These are phyloP conservation scores for Embiotoca jacksoni DNA, from an alignment of 2,113 vertebrate species.

Conservation along the genomic window DNA sequence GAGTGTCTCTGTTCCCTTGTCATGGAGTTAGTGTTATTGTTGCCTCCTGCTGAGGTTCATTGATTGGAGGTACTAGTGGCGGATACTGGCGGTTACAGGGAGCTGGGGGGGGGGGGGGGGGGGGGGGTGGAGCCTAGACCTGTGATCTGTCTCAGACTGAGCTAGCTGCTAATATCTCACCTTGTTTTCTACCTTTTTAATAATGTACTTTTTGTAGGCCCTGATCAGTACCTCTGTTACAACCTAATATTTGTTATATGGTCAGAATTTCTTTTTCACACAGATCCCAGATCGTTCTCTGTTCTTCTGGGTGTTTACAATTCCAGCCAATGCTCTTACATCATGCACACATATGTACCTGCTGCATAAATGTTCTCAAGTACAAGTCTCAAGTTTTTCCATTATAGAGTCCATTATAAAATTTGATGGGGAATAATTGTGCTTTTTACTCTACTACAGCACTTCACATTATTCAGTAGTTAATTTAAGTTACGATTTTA, in stretches of 20 bases:
- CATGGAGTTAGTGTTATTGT: slow-evolving; percentile 36
- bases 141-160: slow-evolving; percentile 8
- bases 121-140: slow-evolving; percentile 20
- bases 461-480: too few species aligned
- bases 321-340: neutral
- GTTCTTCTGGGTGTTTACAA: neutral
- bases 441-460: too few species aligned
- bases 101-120: slow-evolving; percentile 28
- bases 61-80: slow-evolving; percentile 14
- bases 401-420: too few species aligned
- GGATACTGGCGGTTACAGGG: slow-evolving; percentile 7
- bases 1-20: slow-evolving; percentile 12
- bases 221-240: too few species aligned
- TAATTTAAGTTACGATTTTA: too few species aligned
- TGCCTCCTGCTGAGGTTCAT: slow-evolving; percentile 36
- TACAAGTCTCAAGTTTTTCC: too few species aligned
- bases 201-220: neutral
- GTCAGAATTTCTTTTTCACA: too few species aligned
- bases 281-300: neutral
- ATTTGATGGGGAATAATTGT: too few species aligned
- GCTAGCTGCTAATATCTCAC: neutral
- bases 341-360: too few species aligned
- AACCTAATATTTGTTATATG: too few species aligned
- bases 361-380: too few species aligned
- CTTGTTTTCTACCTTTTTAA: slow-evolving; percentile 11